phyloP scores from a whole-genome alignment of 2,888 invertebrate genomes.

The Harpalus rufipes region DNA sequence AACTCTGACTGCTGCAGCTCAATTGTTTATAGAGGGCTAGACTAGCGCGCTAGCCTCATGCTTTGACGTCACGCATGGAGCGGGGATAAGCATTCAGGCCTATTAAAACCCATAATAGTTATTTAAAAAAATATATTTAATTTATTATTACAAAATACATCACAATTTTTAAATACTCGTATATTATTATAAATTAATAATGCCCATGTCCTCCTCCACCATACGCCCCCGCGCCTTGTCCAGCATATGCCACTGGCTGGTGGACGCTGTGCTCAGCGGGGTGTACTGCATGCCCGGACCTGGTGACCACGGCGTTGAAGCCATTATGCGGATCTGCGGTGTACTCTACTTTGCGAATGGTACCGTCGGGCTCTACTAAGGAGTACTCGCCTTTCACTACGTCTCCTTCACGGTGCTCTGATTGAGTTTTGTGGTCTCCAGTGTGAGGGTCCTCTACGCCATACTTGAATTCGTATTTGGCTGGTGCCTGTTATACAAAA shows the following conservation, averaged over 20 bases:
- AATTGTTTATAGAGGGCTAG: too few species aligned
- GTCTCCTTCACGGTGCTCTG: conserved; percentile 52
- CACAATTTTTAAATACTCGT: background rate
- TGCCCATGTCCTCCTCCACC: conserved; percentile 16
- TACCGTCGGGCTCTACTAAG: conserved; percentile 59
- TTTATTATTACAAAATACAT: background rate
- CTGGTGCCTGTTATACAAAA: conserved; percentile 11
- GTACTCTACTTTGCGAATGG: conserved; percentile 56
- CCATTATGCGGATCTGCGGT: conserved; percentile 50
- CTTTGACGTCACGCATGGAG: too few species aligned
- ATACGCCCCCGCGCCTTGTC: background rate
- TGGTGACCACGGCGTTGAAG: conserved; percentile 58
- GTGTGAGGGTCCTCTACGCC: conserved; percentile 55
- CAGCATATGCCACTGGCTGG: conserved; percentile 2
- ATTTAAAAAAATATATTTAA: background rate
- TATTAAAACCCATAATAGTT: too few species aligned
- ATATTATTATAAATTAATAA: conserved; percentile 6
- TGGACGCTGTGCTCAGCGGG: conserved; percentile 25
- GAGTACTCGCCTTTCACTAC: conserved; percentile 52
- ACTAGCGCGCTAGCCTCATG: too few species aligned
- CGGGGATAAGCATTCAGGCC: too few species aligned
- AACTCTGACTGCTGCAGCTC: too few species aligned
- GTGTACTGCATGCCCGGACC: conserved; percentile 13
- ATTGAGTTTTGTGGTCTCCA: conserved; percentile 50
- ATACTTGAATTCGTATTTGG: conserved; percentile 58